Evolutionary conservation across 2,797 vertebrate species (phyloP), one percentile per base, ranked within the genome.

Genomic region (Argyrosomus regius): DNA sequence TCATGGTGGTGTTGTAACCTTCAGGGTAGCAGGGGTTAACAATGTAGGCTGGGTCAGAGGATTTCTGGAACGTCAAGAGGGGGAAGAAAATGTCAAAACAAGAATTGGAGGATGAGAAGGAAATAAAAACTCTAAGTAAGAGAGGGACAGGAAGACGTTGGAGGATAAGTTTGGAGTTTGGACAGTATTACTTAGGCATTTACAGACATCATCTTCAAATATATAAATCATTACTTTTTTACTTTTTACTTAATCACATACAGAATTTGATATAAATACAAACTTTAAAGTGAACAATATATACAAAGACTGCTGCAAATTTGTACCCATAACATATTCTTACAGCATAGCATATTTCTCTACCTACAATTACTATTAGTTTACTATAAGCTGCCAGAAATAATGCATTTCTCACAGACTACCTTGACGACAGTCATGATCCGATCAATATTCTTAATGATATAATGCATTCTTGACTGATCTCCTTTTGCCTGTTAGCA

Each of bases 1-100:
- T 75, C 26, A 95, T 46, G 57, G 87, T 90, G n/a, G 64, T 79
- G 31, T 66, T 93, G 41, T 95, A 97, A 61, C 94, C 93, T 59
- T 54, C 82, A 31, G 95, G 95, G 86, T 96, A 98, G 82, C 98
- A 99, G 45, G 98, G 98, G 76, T 98, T 97, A 61, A 61, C 35
- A 75, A 97, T 72, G 4, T 20, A 50, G 60, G 45, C 0, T 60
- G 79, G 90, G 66, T 71, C 0, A 0, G 78, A 18, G 26, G 96
- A 93, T 61, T 77, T 84, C 97, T 98, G 87, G 16, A 53, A 78
- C 0, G 39, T 72, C 5, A 28, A 65, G 45, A 54, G 1, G 4
- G 65, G 12, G 16, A 56, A n/a, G 2, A 12, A 59, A 26, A 56
- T 26, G 46, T 72, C 16, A 66, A 22, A 56, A 65, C 14, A 60